Base-by-base conservation (phyloP, 2,888 invertebrate species). In the Cantharis flavilabris region DNA sequence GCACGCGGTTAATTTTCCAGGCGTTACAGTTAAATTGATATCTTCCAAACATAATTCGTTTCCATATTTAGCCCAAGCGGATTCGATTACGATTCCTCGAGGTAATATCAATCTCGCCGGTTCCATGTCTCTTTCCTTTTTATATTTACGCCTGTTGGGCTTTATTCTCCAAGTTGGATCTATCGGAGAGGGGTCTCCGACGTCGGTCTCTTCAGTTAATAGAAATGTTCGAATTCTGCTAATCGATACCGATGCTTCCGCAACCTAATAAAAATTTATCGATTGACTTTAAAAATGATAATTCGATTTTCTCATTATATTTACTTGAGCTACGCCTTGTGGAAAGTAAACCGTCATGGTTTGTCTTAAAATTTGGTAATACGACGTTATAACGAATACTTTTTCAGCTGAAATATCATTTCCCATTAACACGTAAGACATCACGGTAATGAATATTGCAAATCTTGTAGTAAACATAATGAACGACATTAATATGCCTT, bases 401-500 rank as follows among this genome's bases (percentile, higher is more conserved):
- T 87, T 82, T 49, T 89, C 86, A 3, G 90, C 87, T 2, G 85
- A 87, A 2, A 90, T 89, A 28, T 91, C 83, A 2, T 84, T 80
- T 71, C 89, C 87, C 10, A 89, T 90, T 28, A 87, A 81, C 20
- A 92, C 89, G 82, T 90, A 93, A 0, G 90, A 86, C 3, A 92
- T 81, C 16, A 94, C 88, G 0, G 94, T 94, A 5, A 94, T 82
- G 83, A 95, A 94, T 63, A 96, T 88, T 0, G 94, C 93, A 3
- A 92, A 88, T 84, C 96, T 92, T 72, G 94, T 92, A 0, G 94
- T 93, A 82, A 94, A 94, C 79, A 96, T 89, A 85, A 94, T 93
- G 82, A 93, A 93, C 0, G 93, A 93, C 85, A 93, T 89, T 76
- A 93, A 91, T 62, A 92, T 86, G 71, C 93, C 94, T 79, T 93